These are phyloP conservation scores for Echiichthys vipera DNA, from an alignment of 2,797 vertebrate genomes.

Conservation along the genomic window DNA sequence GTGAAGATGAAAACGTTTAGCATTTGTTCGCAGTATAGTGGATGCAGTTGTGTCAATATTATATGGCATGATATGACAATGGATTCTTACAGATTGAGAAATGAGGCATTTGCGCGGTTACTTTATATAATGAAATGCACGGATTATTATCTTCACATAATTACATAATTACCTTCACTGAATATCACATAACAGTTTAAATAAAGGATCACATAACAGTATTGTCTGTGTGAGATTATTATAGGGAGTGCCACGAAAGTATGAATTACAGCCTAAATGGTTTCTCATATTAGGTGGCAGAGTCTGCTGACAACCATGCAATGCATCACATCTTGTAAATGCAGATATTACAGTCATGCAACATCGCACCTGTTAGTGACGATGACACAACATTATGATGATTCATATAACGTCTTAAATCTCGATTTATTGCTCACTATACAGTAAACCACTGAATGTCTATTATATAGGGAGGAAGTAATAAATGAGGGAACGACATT, in stretches of 20 bases:
- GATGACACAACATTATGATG: background rate
- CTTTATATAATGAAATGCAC: no score
- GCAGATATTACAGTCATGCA: background rate
- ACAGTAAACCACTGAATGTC: background rate
- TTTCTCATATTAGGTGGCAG: no score
- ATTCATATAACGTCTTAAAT: background rate
- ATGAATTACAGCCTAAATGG: no score
- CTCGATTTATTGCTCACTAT: background rate
- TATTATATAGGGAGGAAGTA: background rate
- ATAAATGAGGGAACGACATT: background rate
- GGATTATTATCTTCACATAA: no score
- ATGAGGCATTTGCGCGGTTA: no score
- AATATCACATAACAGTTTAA: no score
- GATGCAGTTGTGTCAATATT: background rate
- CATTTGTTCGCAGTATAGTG: background rate
- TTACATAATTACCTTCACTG: no score
- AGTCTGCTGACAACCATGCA: background rate
- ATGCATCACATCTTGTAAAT: background rate
- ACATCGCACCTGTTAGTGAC: background rate
- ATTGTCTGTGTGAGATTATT: no score
- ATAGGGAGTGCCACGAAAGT: no score
- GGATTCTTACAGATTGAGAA: background rate
- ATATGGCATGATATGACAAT: background rate
- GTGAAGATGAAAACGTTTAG: background rate
- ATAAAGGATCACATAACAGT: no score